phyloP scores from a whole-genome alignment of 2,797 vertebrate genomes.

The Enteromius mattozi region DNA sequence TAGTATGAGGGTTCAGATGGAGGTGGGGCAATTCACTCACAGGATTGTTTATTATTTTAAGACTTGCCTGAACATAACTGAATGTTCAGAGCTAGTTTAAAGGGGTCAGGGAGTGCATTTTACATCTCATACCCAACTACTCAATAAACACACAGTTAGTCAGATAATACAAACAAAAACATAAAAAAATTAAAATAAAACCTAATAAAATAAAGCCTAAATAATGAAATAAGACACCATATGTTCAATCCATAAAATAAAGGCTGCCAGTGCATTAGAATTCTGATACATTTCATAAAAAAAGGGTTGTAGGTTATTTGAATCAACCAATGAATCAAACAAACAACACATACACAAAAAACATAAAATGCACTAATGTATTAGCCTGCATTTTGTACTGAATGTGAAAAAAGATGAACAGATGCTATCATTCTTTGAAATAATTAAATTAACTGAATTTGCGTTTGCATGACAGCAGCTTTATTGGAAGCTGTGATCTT shows the following conservation, averaged over 20 bases:
- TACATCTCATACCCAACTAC: background rate
- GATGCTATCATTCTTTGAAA: constrained; percentile 1
- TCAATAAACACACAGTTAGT: constrained; percentile 21
- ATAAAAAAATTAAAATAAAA: background rate
- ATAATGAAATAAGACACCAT: constrained; percentile 3
- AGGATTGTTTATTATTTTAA: constrained; percentile 31
- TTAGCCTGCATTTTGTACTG: background rate
- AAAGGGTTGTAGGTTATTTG: background rate
- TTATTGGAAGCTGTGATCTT: constrained; percentile 3
- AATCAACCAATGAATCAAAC: constrained; percentile 19
- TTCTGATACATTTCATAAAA: background rate
- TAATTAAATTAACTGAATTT: background rate
- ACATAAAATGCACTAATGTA: background rate
- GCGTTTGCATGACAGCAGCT: background rate
- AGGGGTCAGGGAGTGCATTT: background rate
- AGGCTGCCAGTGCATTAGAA: background rate
- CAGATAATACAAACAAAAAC: constrained; percentile 3
- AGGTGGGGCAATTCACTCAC: background rate
- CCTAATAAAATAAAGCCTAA: background rate
- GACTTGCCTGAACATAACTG: constrained; percentile 4
- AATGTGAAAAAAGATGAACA: constrained; percentile 7
- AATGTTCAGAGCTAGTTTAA: constrained; percentile 8
- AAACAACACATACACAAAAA: background rate
- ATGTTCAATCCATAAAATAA: constrained; percentile 6
- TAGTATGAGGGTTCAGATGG: background rate